Evolutionary conservation across 1,140 invertebrate genomes (phyloP).

Genomic region (Rhagoletis pomonella): DNA sequence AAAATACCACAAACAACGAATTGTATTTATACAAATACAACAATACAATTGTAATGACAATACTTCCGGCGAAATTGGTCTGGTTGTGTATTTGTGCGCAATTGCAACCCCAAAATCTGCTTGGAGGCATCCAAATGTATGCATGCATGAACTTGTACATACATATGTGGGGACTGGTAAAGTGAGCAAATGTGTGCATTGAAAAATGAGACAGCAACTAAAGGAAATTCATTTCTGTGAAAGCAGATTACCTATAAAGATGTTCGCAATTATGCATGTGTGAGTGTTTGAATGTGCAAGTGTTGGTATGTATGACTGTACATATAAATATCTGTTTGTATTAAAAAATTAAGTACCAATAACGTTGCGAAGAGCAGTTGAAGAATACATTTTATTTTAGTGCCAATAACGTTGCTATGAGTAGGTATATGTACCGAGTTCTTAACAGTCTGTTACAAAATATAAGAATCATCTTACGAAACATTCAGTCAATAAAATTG

Average conservation of each 20-base stretch:
- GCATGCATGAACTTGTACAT: neutral
- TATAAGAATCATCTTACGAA: too few relatives aligned
- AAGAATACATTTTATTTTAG: too few relatives aligned
- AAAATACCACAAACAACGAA: conserved; percentile 60
- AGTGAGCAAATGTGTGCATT: neutral
- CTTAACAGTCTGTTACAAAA: too few relatives aligned
- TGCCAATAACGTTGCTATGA: too few relatives aligned
- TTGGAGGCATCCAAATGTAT: neutral
- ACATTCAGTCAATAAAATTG: too few relatives aligned
- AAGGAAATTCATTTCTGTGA: conserved; percentile 8
- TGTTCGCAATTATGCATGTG: conserved; percentile 59
- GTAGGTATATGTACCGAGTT: too few relatives aligned
- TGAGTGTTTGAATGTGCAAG: neutral
- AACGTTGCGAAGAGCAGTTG: too few relatives aligned
- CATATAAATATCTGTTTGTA: too few relatives aligned
- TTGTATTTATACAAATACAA: conserved; percentile 47
- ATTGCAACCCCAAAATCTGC: conserved; percentile 67
- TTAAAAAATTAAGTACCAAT: too few relatives aligned
- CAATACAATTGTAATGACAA: conserved; percentile 26
- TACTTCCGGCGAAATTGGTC: conserved; percentile 50
- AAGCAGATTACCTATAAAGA: conserved; percentile 63
- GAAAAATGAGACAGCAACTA: conserved; percentile 25
- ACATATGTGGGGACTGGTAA: neutral
- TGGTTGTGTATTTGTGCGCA: conserved; percentile 54
- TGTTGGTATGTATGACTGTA: neutral